Evolutionary conservation across 2,797 vertebrate genomes (phyloP).

Genomic region (Typhlichthys subterraneus): DNA sequence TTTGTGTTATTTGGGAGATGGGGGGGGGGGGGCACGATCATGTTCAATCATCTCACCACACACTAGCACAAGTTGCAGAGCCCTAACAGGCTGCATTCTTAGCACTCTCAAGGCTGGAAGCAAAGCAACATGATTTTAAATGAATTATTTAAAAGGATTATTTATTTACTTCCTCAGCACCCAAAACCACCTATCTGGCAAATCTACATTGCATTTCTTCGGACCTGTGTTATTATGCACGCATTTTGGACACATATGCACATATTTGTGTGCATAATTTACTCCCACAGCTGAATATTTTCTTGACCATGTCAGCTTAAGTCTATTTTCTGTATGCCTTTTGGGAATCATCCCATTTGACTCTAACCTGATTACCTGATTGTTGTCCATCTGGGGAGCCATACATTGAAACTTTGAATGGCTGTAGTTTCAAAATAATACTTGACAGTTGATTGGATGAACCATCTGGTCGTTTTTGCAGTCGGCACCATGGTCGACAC

Average conservation of each 20-base stretch:
- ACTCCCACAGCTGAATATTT: conserved; percentile 62
- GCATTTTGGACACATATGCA: conserved; percentile 55
- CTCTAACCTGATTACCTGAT: conserved; percentile 15
- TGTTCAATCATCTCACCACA: conserved; percentile 62
- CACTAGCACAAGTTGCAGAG: conserved; percentile 56
- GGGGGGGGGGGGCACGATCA: neutral
- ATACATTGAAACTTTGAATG: too few relatives aligned
- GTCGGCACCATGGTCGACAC: too few relatives aligned
- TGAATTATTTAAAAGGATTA: conserved; percentile 81
- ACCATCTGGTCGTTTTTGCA: too few relatives aligned
- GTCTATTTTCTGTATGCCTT: conserved; percentile 43
- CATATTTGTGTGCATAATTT: conserved; percentile 74
- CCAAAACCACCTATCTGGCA: conserved; percentile 76
- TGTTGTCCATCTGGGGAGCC: too few relatives aligned
- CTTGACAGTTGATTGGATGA: too few relatives aligned
- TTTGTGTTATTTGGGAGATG: neutral
- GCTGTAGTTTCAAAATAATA: too few relatives aligned
- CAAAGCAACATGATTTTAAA: conserved; percentile 79
- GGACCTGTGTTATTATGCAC: neutral
- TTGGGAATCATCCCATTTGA: conserved; percentile 37
- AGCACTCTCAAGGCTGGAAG: conserved; percentile 75
- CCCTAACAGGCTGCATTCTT: conserved; percentile 74
- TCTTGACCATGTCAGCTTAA: conserved; percentile 55
- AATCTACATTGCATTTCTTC: conserved; percentile 72
- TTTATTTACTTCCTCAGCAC: conserved; percentile 79